phyloP scores from a whole-genome alignment of 2,888 invertebrate species.

The Aproaerema taeniolella region DNA sequence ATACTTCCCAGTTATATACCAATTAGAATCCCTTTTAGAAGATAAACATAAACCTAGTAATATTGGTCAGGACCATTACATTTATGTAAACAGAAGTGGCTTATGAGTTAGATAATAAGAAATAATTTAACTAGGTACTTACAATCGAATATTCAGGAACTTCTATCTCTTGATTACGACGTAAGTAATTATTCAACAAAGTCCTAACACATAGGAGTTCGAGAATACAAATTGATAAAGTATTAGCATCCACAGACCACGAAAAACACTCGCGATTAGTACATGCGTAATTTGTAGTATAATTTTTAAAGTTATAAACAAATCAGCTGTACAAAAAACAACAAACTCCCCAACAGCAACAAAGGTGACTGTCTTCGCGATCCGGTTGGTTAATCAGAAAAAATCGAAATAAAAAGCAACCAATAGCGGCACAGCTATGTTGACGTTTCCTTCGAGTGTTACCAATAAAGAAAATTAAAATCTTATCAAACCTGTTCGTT shows the following conservation, averaged over 20 bases:
- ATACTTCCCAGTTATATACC: too few relatives aligned
- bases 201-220: slow-evolving; percentile 11
- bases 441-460: slow-evolving; percentile 6
- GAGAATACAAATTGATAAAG: slow-evolving; percentile 7
- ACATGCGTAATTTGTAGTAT: slow-evolving; percentile 17
- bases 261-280: slow-evolving; percentile 22
- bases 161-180: slow-evolving; percentile 9
- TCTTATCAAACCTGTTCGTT: slow-evolving; percentile 2
- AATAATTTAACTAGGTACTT: slow-evolving; percentile 6
- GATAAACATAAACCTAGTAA: too few relatives aligned
- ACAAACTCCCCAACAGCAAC: slow-evolving; percentile 13
- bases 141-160: slow-evolving; percentile 13
- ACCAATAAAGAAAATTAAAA: neutral
- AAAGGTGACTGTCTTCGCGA: slow-evolving; percentile 6
- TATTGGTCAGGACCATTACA: too few relatives aligned
- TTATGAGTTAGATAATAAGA: slow-evolving; percentile 14
- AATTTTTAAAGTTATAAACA: slow-evolving; percentile 14
- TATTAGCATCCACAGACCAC: slow-evolving; percentile 9
- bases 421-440: slow-evolving; percentile 3
- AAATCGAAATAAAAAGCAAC: slow-evolving; percentile 11
- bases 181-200: slow-evolving; percentile 16
- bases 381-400: slow-evolving; percentile 11
- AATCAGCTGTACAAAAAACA: slow-evolving; percentile 14
- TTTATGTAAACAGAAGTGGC: too few relatives aligned
- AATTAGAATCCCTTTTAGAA: too few relatives aligned